phyloP scores from a whole-genome alignment of 2,888 invertebrate genomes.

The Argynnis bischoffii region DNA sequence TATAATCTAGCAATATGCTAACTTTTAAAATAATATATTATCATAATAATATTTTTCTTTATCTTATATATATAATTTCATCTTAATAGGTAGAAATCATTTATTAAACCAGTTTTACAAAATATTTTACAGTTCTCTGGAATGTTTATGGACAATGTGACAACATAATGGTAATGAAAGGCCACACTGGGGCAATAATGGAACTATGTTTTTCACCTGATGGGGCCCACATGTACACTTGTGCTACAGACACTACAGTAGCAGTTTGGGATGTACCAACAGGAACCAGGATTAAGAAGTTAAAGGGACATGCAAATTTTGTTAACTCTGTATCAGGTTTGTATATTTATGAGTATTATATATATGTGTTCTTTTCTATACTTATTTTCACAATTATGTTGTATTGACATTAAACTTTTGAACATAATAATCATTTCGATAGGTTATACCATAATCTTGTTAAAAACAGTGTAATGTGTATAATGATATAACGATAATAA shows the following conservation, averaged over 20 bases:
- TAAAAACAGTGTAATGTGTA: too few species aligned
- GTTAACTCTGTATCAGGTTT: slow-evolving; percentile 87
- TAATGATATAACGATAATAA: too few species aligned
- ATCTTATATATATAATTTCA: too few species aligned
- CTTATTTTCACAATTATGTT: background rate
- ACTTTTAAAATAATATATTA: too few species aligned
- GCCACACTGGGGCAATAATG: slow-evolving; percentile 97
- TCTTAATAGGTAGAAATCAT: background rate
- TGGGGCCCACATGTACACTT: slow-evolving; percentile 92
- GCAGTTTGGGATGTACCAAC: slow-evolving; percentile 97
- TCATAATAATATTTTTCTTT: too few species aligned
- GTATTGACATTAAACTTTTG: too few species aligned
- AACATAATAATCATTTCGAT: too few species aligned
- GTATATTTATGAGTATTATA: slow-evolving; percentile 11
- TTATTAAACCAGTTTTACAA: background rate
- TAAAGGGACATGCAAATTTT: slow-evolving; percentile 91
- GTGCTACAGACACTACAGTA: slow-evolving; percentile 96
- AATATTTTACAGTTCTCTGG: slow-evolving; percentile 89
- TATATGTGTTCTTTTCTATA: background rate
- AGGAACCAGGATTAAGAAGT: slow-evolving; percentile 92
- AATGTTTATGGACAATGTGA: slow-evolving; percentile 99
- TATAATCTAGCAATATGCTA: too few species aligned
- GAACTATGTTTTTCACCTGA: slow-evolving; percentile 95
- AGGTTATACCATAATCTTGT: too few species aligned
- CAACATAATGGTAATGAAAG: slow-evolving; percentile 95